Evolutionary conservation across 23 tunicate species (phyloP).

Genomic region (Styela clava): DNA sequence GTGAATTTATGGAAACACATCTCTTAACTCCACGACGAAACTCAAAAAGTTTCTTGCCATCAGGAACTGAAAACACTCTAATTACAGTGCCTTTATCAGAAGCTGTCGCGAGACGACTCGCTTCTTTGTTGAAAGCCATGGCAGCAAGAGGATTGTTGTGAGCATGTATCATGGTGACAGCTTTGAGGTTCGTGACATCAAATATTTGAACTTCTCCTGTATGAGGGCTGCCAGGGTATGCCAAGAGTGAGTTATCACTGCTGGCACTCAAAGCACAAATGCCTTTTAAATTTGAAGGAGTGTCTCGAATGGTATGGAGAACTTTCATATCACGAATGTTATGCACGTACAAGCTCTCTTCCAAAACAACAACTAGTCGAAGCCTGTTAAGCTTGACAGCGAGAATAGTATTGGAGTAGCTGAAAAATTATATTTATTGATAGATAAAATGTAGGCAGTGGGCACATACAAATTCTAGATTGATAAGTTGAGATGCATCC

Average conservation of each 20-base stretch:
- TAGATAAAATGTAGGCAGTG: too few relatives aligned
- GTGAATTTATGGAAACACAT: constrained; percentile 58
- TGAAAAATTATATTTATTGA: constrained; percentile 3
- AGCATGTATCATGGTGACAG: constrained; percentile 76
- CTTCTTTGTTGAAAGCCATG: constrained; percentile 45
- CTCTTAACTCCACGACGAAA: constrained; percentile 78
- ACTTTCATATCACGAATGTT: constrained; percentile 66
- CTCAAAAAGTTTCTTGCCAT: constrained; percentile 72
- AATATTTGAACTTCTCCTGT: constrained; percentile 78
- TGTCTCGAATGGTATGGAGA: constrained; percentile 71
- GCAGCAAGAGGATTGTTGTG: constrained; percentile 89
- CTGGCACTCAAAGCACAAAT: constrained; percentile 59
- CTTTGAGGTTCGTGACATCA: constrained; percentile 58
- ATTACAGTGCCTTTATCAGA: constrained; percentile 91
- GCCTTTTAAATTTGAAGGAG: constrained; percentile 76
- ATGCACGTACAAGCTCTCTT: constrained; percentile 64
- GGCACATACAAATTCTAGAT: not conserved
- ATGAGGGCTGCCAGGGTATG: constrained; percentile 67
- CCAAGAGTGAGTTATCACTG: constrained; percentile 50
- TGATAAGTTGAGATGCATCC: not conserved
- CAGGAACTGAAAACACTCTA: constrained; percentile 68
- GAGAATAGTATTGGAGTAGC: constrained; percentile 66
- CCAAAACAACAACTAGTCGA: constrained; percentile 64
- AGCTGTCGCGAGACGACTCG: constrained; percentile 72
- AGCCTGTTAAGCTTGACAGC: constrained; percentile 80